Conservation (phyloP, 2,797 vertebrate genomes). For the Dipus sagitta region DNA sequence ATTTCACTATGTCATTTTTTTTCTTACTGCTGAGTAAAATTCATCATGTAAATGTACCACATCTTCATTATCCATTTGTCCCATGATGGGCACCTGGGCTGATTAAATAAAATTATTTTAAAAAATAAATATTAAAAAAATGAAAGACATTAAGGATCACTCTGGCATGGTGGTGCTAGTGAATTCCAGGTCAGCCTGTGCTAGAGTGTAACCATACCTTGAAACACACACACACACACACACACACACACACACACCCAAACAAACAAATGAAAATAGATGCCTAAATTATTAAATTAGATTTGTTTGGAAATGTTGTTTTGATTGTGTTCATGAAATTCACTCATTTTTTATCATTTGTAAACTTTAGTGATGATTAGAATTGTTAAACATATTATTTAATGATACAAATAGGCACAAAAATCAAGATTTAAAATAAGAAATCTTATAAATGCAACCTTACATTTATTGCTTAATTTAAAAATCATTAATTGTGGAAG, state of each 20-base stretch:
- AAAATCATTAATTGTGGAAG: neutral
- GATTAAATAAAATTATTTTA: no score
- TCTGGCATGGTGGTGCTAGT: no score
- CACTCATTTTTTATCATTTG: neutral
- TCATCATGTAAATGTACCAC: no score
- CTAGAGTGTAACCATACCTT: no score
- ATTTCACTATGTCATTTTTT: no score
- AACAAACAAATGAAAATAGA: no score
- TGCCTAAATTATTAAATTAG: slow-evolving; percentile 29
- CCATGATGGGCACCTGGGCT: neutral
- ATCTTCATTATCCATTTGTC: no score
- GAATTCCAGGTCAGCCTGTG: no score
- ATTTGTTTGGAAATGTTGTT: neutral
- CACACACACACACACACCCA: no score
- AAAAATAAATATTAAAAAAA: neutral
- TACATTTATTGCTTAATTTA: neutral
- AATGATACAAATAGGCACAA: neutral
- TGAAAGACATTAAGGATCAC: neutral
- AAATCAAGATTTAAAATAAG: neutral
- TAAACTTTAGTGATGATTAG: neutral
- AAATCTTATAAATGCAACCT: neutral
- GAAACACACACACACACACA: no score
- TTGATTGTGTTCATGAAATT: neutral
- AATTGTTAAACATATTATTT: neutral
- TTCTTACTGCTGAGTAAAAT: no score